phyloP scores from a whole-genome alignment of 2,113 vertebrate species.

The human (Homo sapiens) region DNA sequence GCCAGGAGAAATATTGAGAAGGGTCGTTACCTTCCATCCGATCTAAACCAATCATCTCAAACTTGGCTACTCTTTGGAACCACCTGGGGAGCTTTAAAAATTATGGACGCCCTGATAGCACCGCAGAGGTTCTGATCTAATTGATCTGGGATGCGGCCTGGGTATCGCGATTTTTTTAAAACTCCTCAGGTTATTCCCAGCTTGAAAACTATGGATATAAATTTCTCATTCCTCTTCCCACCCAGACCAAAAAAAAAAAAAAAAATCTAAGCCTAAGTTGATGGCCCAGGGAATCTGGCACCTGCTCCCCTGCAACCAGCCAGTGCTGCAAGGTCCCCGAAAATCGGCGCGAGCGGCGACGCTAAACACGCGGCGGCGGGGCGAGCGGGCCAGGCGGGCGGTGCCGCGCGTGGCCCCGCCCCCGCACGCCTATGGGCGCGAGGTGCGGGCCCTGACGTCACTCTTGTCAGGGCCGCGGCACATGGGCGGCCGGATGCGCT shows the following conservation, averaged over 20 bases:
- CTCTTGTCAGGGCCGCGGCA: constrained; percentile 80
- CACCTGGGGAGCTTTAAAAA: neutral
- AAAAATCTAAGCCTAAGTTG: neutral
- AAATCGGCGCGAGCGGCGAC: constrained; percentile 68
- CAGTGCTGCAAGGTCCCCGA: fast-evolving
- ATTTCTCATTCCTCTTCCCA: neutral
- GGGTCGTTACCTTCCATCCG: neutral
- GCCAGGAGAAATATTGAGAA: neutral
- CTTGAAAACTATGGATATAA: neutral
- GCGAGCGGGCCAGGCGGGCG: neutral
- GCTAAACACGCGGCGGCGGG: constrained; percentile 36
- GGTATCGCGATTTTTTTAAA: neutral
- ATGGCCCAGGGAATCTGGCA: too few relatives aligned
- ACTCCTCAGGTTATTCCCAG: neutral
- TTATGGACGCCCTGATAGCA: neutral
- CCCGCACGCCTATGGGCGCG: constrained; percentile 72
- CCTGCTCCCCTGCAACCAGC: neutral
- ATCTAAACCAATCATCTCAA: neutral
- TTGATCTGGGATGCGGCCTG: neutral
- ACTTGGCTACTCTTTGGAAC: neutral
- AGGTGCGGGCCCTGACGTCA: constrained; percentile 84
- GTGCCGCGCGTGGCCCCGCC: neutral
- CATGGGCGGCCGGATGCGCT: constrained; percentile 84
- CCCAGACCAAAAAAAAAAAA: neutral
- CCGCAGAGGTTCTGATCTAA: neutral